phyloP scores from a whole-genome alignment of 2,113 vertebrate species.

The Eurystomus gularis region DNA sequence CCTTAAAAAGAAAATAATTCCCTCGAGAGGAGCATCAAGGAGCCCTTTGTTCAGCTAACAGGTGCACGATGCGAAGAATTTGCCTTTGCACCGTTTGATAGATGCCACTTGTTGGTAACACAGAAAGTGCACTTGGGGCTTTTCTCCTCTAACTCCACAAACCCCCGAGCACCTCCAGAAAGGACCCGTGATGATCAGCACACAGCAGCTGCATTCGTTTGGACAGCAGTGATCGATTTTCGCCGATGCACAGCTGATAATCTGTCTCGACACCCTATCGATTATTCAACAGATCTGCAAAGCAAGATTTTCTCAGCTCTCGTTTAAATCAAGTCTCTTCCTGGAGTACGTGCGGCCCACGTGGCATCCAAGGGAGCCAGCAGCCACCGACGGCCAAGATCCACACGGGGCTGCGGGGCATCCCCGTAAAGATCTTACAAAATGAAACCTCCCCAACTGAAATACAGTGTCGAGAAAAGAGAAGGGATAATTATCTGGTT shows the following conservation, averaged over 20 bases:
- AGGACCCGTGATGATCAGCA: not conserved
- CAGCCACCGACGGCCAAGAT: not conserved
- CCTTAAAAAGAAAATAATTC: not conserved
- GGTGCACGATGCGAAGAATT: not conserved
- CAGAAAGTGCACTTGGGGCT: not conserved
- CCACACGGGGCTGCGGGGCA: not conserved
- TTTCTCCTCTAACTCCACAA: not conserved
- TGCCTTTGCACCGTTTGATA: not conserved
- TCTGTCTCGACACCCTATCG: not conserved
- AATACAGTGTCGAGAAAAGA: not conserved
- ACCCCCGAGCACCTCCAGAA: not conserved
- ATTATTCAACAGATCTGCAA: not conserved
- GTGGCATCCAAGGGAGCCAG: not conserved
- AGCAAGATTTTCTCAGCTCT: not conserved
- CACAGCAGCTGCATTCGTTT: not conserved
- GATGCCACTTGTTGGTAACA: not conserved
- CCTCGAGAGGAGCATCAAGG: not conserved
- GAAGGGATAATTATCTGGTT: no score
- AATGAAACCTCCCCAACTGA: not conserved
- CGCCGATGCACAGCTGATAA: not conserved
- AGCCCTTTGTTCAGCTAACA: not conserved
- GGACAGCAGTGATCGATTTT: not conserved
- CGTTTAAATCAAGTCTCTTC: not conserved
- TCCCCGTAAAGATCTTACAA: not conserved
- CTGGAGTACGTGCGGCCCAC: not conserved